phyloP scores from a whole-genome alignment of 92 coral and sea anemone species.

The Actinostola sp. region DNA sequence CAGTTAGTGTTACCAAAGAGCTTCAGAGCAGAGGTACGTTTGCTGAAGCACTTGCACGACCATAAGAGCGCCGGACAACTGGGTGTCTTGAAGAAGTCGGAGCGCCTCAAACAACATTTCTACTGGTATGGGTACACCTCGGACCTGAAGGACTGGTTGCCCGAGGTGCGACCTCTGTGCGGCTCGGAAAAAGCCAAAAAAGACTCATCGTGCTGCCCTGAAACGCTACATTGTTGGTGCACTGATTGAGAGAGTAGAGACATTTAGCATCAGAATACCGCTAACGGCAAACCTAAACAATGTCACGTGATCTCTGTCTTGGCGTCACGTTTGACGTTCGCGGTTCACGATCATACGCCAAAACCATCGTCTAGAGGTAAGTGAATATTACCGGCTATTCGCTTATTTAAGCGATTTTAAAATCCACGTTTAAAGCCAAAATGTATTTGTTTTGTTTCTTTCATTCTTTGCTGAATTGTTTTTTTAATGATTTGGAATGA shows the following conservation, averaged over 20 bases:
- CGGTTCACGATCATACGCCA: no score
- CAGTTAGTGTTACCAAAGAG: conserved; percentile 22
- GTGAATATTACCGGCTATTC: no score
- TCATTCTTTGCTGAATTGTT: no score
- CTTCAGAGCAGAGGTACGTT: conserved; percentile 7
- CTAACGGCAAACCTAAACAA: no score
- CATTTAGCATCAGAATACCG: no score
- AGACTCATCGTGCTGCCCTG: conserved; percentile 23
- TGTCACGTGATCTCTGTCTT: no score
- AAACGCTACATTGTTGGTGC: conserved; percentile 17
- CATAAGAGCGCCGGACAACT: conserved; percentile 27
- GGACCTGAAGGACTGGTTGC: conserved; percentile 28
- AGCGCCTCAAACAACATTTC: conserved; percentile 16
- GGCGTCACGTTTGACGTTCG: no score
- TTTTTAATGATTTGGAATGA: no score
- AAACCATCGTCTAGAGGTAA: no score
- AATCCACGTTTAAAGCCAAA: no score
- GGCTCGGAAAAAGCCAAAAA: conserved; percentile 1
- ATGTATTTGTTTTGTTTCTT: no score
- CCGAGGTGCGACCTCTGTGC: conserved; percentile 31
- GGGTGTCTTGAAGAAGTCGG: conserved; percentile 1
- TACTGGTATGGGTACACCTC: conserved; percentile 18
- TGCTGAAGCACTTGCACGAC: conserved; percentile 2
- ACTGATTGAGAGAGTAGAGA: conserved; percentile 34
- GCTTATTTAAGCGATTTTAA: no score